phyloP scores from a whole-genome alignment of 2,113 vertebrate genomes.

The Lagopus leucura region DNA sequence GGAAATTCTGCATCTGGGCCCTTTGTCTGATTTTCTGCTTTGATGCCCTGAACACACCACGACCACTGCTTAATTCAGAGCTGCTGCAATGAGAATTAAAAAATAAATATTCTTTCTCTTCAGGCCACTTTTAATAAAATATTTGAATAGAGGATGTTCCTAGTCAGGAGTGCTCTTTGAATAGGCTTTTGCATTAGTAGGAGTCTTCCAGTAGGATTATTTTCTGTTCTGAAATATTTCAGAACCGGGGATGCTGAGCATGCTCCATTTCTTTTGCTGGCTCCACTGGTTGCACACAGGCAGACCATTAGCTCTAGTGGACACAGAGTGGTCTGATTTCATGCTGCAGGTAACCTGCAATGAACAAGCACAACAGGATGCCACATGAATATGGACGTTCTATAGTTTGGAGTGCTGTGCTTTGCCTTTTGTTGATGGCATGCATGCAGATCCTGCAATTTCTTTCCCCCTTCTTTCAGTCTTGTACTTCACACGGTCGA shows the following conservation, averaged over 20 bases:
- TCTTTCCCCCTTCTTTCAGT: neutral
- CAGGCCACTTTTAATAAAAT: neutral
- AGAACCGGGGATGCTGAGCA: neutral
- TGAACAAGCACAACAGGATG: neutral
- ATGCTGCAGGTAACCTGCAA: neutral
- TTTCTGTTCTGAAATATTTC: neutral
- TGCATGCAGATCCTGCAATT: neutral
- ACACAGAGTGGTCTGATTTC: neutral
- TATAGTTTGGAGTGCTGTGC: neutral
- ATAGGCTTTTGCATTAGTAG: neutral
- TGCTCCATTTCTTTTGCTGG: neutral
- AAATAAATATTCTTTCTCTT: neutral
- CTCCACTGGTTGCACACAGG: neutral
- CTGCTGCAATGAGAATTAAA: conserved; percentile 3
- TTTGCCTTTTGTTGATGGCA: neutral
- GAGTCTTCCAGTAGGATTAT: neutral
- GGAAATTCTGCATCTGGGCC: conserved; percentile 42
- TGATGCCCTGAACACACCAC: conserved; percentile 5
- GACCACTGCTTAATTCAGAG: conserved; percentile 1
- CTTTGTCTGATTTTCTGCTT: conserved; percentile 44
- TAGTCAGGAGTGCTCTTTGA: neutral
- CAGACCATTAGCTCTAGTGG: neutral
- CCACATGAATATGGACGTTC: neutral
- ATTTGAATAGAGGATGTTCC: neutral
- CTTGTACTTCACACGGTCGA: neutral